Conservation (phyloP, 2,888 invertebrate species). For the Machimus atricapillus region DNA sequence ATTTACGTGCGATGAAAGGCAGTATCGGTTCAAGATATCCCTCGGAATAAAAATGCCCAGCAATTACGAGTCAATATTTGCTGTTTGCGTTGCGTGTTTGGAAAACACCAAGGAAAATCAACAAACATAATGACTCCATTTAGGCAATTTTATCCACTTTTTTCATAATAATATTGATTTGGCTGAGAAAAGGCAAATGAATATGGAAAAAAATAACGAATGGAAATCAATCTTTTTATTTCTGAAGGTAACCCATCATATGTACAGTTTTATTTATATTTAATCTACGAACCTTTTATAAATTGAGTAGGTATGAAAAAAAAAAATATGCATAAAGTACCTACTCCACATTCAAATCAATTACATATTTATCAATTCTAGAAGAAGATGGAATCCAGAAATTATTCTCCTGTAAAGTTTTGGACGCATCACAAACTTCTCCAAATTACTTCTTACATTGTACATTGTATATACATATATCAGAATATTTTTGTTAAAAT, state of each 20-base stretch:
- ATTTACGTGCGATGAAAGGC: not conserved
- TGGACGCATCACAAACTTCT: too few species aligned
- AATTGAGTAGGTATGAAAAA: not conserved
- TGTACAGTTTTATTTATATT: not conserved
- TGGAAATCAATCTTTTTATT: not conserved
- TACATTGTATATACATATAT: too few species aligned
- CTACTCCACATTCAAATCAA: not conserved
- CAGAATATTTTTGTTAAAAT: too few species aligned
- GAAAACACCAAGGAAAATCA: not conserved
- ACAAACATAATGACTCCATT: not conserved
- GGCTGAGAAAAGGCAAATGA: not conserved
- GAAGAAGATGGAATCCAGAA: too few species aligned
- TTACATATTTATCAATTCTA: too few species aligned
- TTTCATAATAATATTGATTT: not conserved
- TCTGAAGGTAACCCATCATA: not conserved
- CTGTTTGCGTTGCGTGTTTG: not conserved
- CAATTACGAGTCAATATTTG: not conserved
- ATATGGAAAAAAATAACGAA: not conserved
- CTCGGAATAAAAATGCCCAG: not conserved
- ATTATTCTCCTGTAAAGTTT: too few species aligned
- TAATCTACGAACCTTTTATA: not conserved
- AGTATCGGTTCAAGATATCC: not conserved
- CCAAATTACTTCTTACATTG: not conserved
- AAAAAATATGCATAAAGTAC: not conserved
- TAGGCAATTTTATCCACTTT: not conserved